These are phyloP conservation scores for Epistrophe grossulariae DNA, from an alignment of 2,888 invertebrate species.

Conservation along the genomic window DNA sequence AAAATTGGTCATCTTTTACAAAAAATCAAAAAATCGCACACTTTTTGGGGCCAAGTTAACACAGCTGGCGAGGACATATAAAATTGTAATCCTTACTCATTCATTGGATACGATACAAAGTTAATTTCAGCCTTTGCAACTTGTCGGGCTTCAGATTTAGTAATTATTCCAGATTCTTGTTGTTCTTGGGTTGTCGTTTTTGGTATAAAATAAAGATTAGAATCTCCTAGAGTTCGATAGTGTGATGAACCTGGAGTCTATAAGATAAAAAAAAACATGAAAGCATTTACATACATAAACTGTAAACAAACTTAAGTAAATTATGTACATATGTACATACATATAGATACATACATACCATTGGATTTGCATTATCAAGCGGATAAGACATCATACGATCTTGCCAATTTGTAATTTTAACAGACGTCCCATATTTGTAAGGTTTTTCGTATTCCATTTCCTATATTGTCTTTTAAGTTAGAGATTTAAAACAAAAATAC, in stretches of 20 bases:
- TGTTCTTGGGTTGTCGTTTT: constrained; percentile 54
- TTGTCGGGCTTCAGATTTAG: constrained; percentile 7
- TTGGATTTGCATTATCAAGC: constrained; percentile 34
- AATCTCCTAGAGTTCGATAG: constrained; percentile 49
- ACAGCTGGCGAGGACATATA: too few relatives aligned
- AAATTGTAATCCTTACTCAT: constrained; percentile 34
- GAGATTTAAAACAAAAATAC: neutral
- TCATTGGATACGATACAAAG: constrained; percentile 49
- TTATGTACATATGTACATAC: too few relatives aligned
- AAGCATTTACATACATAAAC: too few relatives aligned
- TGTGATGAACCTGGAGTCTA: constrained; percentile 13
- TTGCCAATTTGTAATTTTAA: constrained; percentile 59
- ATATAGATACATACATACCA: too few relatives aligned
- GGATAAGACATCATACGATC: constrained; percentile 36
- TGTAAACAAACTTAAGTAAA: too few relatives aligned
- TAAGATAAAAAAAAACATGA: neutral
- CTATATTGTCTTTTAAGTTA: neutral
- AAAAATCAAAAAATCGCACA: too few relatives aligned
- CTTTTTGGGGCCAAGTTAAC: too few relatives aligned
- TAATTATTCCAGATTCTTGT: constrained; percentile 29
- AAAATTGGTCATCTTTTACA: too few relatives aligned
- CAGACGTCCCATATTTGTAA: constrained; percentile 34
- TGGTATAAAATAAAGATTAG: constrained; percentile 8
- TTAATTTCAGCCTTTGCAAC: constrained; percentile 32
- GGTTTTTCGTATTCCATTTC: constrained; percentile 35